Evolutionary conservation across 1,140 invertebrate species (phyloP).

Genomic region (Eupristina koningsbergeri): DNA sequence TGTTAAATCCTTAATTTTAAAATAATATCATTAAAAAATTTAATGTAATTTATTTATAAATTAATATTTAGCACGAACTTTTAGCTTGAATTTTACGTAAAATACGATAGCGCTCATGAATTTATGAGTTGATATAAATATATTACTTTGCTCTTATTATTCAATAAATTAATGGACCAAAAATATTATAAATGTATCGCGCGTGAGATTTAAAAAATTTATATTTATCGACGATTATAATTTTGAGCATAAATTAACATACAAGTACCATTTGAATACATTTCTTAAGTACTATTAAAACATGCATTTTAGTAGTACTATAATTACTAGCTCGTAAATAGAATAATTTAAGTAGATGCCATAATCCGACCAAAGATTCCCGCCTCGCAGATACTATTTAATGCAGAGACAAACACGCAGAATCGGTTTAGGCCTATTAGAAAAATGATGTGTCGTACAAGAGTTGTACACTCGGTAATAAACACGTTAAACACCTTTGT

Average conservation of each 20-base stretch:
- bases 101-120: not conserved
- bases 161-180: not conserved
- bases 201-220: not conserved
- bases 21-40: too few relatives aligned
- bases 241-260: not conserved
- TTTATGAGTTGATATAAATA: not conserved
- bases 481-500: not conserved
- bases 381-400: not conserved
- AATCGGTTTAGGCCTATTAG: not conserved
- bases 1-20: too few relatives aligned
- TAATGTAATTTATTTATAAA: not conserved
- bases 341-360: not conserved
- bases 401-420: not conserved
- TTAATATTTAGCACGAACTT: not conserved
- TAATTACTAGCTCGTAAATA: not conserved
- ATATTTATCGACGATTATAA: conserved; percentile 3
- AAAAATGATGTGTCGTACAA: not conserved
- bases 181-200: not conserved
- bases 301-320: not conserved
- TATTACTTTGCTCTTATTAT: not conserved
- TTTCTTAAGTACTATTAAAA: not conserved
- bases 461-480: not conserved
- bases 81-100: not conserved
- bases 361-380: not conserved
- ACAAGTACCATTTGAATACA: not conserved